Percentiles rank a stretch among this genome's conserved stretches.
phyloP scores from a whole-genome alignment of 2,888 invertebrate species.

The Carterocephalus palaemon region DNA sequence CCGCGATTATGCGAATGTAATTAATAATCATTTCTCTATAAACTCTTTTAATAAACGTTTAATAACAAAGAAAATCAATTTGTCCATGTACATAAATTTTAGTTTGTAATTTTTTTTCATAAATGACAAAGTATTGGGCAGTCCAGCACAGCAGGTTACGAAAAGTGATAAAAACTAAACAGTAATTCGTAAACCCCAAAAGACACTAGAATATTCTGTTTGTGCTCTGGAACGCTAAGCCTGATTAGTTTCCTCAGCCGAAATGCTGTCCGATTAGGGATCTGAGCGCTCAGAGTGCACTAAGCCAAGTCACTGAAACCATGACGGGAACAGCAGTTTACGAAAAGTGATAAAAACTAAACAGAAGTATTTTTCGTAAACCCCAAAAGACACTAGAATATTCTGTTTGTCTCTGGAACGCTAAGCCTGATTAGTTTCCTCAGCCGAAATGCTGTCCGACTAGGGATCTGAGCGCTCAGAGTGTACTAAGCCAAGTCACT shows the following conservation, averaged over 20 bases:
- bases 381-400: slow-evolving; percentile 23
- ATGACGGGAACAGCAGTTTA: too few species aligned
- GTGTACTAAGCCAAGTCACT: too few species aligned
- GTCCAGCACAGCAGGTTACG: too few species aligned
- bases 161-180: slow-evolving; percentile 4
- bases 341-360: slow-evolving; percentile 2
- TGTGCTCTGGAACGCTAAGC: not conserved
- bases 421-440: slow-evolving; percentile 20
- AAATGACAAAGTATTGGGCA: too few species aligned
- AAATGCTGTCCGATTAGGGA: slow-evolving; percentile 10
- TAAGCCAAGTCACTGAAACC: too few species aligned
- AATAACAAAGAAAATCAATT: too few species aligned
- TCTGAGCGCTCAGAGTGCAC: too few species aligned
- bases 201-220: slow-evolving; percentile 8
- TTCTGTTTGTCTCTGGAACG: slow-evolving; percentile 15
- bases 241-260: slow-evolving; percentile 15
- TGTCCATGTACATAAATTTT: too few species aligned
- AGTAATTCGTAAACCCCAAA: slow-evolving; percentile 15
- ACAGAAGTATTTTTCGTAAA: slow-evolving; percentile 5
- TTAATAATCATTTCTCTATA: too few species aligned
- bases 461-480: slow-evolving; percentile 7
- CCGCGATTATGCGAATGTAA: too few species aligned
- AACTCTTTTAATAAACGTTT: too few species aligned
- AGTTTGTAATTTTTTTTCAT: too few species aligned
- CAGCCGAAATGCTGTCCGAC: slow-evolving; percentile 7